Evolutionary conservation across 2,888 invertebrate species (phyloP).

Genomic region (Caenorhabditis virilis): DNA sequence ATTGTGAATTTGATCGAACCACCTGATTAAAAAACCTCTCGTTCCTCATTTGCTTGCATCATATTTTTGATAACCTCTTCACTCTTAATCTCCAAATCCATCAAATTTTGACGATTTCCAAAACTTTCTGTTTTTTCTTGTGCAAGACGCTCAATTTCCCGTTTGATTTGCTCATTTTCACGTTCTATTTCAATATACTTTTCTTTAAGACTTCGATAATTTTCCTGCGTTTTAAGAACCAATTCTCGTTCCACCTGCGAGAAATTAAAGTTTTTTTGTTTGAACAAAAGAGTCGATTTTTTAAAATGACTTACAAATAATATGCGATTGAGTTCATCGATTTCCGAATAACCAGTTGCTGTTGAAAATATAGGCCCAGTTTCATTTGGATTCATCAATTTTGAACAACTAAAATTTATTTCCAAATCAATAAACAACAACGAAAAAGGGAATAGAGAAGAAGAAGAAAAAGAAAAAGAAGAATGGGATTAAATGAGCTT

Average conservation of each 20-base stretch:
- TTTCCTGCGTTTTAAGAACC: constrained; percentile 32
- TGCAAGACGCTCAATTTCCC: neutral
- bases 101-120: constrained; percentile 13
- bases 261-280: neutral
- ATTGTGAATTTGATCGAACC: neutral
- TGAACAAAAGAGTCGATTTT: neutral
- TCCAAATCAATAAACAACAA: neutral
- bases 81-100: constrained; percentile 16
- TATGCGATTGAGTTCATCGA: constrained; percentile 31
- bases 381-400: constrained; percentile 12
- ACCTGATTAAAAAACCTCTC: constrained; percentile 11
- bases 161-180: constrained; percentile 11
- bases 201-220: constrained; percentile 27
- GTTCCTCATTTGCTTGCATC: constrained; percentile 14
- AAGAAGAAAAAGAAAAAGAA: neutral
- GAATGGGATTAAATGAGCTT: neutral
- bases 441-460: neutral
- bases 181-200: constrained; percentile 12
- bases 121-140: constrained; percentile 7
- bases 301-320: constrained; percentile 1
- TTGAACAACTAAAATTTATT: neutral
- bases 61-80: constrained; percentile 25
- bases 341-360: constrained; percentile 10
- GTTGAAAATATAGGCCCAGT: neutral
- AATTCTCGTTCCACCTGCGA: constrained; percentile 28